Percentiles rank a stretch among this genome's conserved stretches.
These are phyloP conservation scores for Thamnaconus septentrionalis DNA, from an alignment of 2,113 vertebrate species.

Conservation along the genomic window DNA sequence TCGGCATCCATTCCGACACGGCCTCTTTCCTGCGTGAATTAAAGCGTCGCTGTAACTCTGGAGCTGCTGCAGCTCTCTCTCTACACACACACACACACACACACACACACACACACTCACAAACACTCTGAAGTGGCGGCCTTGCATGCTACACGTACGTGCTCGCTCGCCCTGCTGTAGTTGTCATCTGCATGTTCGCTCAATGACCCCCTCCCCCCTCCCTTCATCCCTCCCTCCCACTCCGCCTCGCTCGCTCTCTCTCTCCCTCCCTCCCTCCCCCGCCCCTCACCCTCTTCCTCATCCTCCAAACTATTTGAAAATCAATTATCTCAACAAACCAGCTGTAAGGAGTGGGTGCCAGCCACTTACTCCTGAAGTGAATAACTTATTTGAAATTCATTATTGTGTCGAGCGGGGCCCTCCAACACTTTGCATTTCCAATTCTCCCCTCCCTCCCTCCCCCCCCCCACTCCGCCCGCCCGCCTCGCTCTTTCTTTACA, in stretches of 20 bases:
- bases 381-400: constrained; percentile 94
- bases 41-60: constrained; percentile 50
- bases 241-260: constrained; percentile 3
- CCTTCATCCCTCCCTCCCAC: neutral
- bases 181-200: constrained; percentile 70
- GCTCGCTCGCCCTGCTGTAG: constrained; percentile 46
- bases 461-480: constrained; percentile 7
- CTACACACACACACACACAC: constrained; percentile 32
- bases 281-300: constrained; percentile 66
- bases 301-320: constrained; percentile 94
- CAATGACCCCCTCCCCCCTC: constrained; percentile 1
- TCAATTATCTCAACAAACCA: constrained; percentile 95
- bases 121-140: constrained; percentile 29
- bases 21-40: constrained; percentile 56
- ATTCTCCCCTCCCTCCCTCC: constrained; percentile 64
- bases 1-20: constrained; percentile 51
- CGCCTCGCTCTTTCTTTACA: constrained; percentile 45
- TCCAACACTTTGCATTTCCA: constrained; percentile 69
- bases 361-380: constrained; percentile 90
- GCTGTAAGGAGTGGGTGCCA: constrained; percentile 88
- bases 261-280: constrained; percentile 5
- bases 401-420: constrained; percentile 79
- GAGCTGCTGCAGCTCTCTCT: constrained; percentile 4
- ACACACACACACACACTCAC: constrained; percentile 39
- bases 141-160: too few species aligned